Percentiles rank a stretch among this genome's conserved stretches.
phyloP scores from a whole-genome alignment of 2,113 vertebrate species.

The Datnioides undecimradiatus region DNA sequence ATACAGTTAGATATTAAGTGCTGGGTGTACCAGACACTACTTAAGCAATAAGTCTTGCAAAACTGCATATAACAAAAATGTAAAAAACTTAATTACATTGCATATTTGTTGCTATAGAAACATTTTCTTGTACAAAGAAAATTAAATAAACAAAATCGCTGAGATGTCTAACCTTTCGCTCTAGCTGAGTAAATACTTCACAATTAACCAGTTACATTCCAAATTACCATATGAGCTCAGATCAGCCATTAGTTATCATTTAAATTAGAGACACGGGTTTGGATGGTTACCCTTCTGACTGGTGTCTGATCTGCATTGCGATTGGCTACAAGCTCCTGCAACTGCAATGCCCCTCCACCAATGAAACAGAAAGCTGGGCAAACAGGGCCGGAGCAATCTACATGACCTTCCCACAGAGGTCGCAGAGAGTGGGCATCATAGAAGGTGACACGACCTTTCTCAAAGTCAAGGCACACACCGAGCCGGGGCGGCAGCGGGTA shows the following conservation, averaged over 20 bases:
- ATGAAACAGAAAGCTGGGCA: conserved; percentile 98
- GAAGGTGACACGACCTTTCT: conserved; percentile 94
- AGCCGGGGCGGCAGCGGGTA: conserved; percentile 93
- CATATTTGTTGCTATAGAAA: conserved; percentile 84
- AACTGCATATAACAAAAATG: conserved; percentile 78
- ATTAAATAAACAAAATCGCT: conserved; percentile 80
- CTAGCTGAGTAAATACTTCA: conserved; percentile 74
- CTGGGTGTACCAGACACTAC: conserved; percentile 61
- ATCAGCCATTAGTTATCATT: conserved; percentile 72
- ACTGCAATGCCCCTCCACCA: conserved; percentile 93
- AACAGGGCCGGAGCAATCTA: conserved; percentile 95
- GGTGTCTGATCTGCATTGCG: conserved; percentile 87
- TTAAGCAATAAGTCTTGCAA: conserved; percentile 74
- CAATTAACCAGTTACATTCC: conserved; percentile 66
- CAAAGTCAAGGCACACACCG: conserved; percentile 97
- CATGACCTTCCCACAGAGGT: conserved; percentile 92
- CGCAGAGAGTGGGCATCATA: conserved; percentile 95
- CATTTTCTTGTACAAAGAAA: conserved; percentile 74
- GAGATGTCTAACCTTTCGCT: conserved; percentile 70
- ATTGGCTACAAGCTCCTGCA: conserved; percentile 94
- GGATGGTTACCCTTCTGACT: conserved; percentile 91
- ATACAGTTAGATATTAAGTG: conserved; percentile 59
- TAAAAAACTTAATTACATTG: conserved; percentile 83
- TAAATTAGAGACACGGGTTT: conserved; percentile 79
- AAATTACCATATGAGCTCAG: conserved; percentile 36